Evolutionary conservation across 2,113 vertebrate species (phyloP), one percentile per base, ranked within the genome.

Genomic region (Anguilla japonica): DNA sequence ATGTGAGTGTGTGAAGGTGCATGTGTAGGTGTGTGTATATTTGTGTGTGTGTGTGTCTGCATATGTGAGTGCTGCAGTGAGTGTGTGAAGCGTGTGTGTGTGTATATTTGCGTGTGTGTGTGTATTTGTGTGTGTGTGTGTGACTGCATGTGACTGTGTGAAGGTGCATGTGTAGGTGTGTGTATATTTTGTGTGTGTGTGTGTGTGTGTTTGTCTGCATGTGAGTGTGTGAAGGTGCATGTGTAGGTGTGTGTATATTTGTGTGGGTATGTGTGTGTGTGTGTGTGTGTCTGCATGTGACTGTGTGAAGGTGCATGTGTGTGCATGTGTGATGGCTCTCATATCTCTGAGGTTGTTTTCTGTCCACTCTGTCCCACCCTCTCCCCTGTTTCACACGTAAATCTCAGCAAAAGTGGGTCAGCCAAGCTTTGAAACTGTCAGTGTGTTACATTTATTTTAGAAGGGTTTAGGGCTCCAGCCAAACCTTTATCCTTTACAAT

Each of bases 391-490:
- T 91, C 75, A 92, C 89, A 93, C 92, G 88, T 90, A 91, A 89
- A 90, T 89, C 91, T 89, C 86, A 88, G 60, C 84, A 91, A 90
- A 95, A 94, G 88, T 94, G 90, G 93, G 94, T 95, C 94, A 93
- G 92, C 92, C 92, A 94, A 93, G 88, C 87, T 86, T 60, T 56
- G 86, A 84, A 87, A 78, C 89, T 86, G 89, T 92, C 92, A 93
- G 89, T 50, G n/a, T 41, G 71, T 90, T 92, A 84, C 93, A 93
- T 93, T 93, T 92, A 92, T 93, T 94, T 93, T 88, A 87, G 87
- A 86, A 91, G 90, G 89, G 82, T 88, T 88, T 83, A 81, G 88
- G 90, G 89, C 18, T 53, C 29, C 5, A 78, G 90, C 90, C 93
- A 93, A 88, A 90, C 88, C 88, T 91, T 87, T 85, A 75, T 87